These are phyloP conservation scores for Huso huso DNA, from an alignment of 2,797 vertebrate species.

Conservation along the genomic window DNA sequence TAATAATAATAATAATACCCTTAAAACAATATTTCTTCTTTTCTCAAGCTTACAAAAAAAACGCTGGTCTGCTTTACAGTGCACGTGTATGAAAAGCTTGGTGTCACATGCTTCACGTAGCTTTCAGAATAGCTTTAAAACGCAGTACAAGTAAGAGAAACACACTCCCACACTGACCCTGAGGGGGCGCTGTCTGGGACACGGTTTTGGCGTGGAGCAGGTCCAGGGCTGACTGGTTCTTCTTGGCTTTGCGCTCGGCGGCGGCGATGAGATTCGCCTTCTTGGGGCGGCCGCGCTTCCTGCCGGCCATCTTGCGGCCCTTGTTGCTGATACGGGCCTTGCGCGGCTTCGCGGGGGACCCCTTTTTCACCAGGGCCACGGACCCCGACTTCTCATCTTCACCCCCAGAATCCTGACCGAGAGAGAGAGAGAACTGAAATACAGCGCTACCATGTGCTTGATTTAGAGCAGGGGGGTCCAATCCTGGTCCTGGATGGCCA, in stretches of 20 bases:
- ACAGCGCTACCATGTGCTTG: no score
- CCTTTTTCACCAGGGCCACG: slow-evolving; percentile 67
- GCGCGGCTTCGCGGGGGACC: slow-evolving; percentile 74
- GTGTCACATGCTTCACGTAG: no score
- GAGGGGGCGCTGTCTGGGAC: slow-evolving; percentile 75
- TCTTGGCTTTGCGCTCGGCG: slow-evolving; percentile 80
- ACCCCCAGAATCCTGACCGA: slow-evolving; percentile 75
- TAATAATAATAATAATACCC: no score
- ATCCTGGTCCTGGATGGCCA: no score
- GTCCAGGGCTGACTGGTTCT: slow-evolving; percentile 83
- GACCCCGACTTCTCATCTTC: slow-evolving; percentile 76
- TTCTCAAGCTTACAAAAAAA: no score
- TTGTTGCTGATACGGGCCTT: slow-evolving; percentile 80
- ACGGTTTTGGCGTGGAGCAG: slow-evolving; percentile 80
- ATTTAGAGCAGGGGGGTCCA: no score
- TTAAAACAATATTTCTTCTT: no score
- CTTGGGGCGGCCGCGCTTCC: slow-evolving; percentile 92
- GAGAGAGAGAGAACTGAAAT: not conserved
- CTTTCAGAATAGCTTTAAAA: no score
- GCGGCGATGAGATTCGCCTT: slow-evolving; percentile 63
- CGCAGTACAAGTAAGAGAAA: no score
- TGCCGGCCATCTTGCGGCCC: slow-evolving; percentile 83
- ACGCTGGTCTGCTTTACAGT: no score
- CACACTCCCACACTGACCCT: slow-evolving; percentile 63
- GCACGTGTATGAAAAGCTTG: no score